phyloP scores from a whole-genome alignment of 2,888 invertebrate genomes.

The Torymus texanus region DNA sequence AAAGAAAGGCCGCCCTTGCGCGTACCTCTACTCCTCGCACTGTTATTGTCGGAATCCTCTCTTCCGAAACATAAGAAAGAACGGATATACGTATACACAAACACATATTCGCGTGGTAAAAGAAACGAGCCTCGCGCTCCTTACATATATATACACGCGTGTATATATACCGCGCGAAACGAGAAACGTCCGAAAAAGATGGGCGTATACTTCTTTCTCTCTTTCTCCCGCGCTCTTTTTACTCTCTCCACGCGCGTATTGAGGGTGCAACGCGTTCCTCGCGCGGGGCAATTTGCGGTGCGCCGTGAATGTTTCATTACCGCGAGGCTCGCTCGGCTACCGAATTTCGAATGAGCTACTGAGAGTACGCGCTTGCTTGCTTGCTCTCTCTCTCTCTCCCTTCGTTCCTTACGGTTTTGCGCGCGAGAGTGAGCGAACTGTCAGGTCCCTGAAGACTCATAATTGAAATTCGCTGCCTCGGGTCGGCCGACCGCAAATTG shows the following conservation, averaged over 20 bases:
- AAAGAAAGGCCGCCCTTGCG: no score
- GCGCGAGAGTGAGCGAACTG: slow-evolving; percentile 32
- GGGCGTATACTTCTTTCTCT: slow-evolving; percentile 15
- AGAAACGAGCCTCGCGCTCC: no score
- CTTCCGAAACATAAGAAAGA: no score
- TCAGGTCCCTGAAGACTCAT: slow-evolving; percentile 67
- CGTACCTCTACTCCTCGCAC: no score
- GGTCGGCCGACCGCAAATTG: slow-evolving; percentile 71
- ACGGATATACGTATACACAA: no score
- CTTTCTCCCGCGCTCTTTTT: slow-evolving; percentile 6
- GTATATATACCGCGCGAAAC: background rate
- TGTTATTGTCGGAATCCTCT: no score
- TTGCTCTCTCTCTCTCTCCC: slow-evolving; percentile 25
- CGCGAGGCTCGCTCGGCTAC: slow-evolving; percentile 72
- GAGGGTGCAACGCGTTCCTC: slow-evolving; percentile 52
- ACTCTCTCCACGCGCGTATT: background rate
- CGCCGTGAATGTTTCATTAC: slow-evolving; percentile 75
- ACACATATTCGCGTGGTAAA: no score
- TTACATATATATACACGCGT: no score
- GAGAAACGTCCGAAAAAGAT: slow-evolving; percentile 24
- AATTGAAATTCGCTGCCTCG: slow-evolving; percentile 74
- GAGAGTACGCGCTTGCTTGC: slow-evolving; percentile 52
- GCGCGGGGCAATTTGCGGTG: slow-evolving; percentile 73
- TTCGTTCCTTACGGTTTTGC: no score
- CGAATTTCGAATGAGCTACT: slow-evolving; percentile 75